These are phyloP conservation scores for Flexamia atlantica DNA, from an alignment of 2,888 invertebrate species.

Conservation along the genomic window DNA sequence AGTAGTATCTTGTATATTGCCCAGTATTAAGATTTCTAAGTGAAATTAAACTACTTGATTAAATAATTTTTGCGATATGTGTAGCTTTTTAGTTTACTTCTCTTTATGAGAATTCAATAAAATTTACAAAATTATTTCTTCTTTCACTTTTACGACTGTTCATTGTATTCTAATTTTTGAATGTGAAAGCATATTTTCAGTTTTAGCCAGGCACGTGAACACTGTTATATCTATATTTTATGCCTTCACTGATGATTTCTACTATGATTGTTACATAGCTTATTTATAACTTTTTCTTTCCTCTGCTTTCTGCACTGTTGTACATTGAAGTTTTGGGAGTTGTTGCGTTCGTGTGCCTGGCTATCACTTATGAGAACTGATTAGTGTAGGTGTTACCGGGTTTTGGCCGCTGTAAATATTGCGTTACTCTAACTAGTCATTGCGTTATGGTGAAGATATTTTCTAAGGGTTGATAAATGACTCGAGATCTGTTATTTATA, in stretches of 20 bases:
- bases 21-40: conserved; percentile 6
- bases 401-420: conserved; percentile 53
- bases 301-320: conserved; percentile 6
- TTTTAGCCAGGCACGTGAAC: conserved; percentile 47
- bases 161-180: conserved; percentile 1
- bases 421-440: conserved; percentile 57
- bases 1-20: not conserved
- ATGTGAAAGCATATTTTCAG: conserved; percentile 43
- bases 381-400: conserved; percentile 51
- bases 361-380: conserved; percentile 43
- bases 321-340: not conserved
- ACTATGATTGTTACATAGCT: conserved; percentile 22
- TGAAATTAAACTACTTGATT: not conserved
- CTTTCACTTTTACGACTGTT: not conserved
- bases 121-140: not conserved
- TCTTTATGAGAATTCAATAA: not conserved
- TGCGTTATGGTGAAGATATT: conserved; percentile 57
- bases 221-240: not conserved
- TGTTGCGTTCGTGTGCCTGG: conserved; percentile 50
- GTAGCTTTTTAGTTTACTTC: not conserved
- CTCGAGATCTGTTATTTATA: conserved; percentile 60
- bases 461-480: conserved; percentile 53
- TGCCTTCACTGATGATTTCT: conserved; percentile 4
- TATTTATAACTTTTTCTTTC: conserved; percentile 19
- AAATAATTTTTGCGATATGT: not conserved